Conservation (phyloP, 2,797 vertebrate genomes). For the Graptemys geographica region DNA sequence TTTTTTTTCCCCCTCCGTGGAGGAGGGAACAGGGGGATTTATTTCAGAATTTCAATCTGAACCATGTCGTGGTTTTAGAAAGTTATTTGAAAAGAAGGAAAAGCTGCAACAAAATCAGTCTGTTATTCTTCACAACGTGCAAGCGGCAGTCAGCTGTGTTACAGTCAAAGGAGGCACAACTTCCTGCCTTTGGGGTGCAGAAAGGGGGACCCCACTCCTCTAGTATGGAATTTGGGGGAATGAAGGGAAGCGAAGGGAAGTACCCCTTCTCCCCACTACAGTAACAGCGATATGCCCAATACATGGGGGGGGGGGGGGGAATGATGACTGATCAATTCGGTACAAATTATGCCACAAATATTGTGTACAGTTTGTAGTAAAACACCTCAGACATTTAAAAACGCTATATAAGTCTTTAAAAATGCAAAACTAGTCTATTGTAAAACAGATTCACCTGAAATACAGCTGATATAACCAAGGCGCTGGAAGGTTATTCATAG, state of each 20-base stretch:
- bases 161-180: not conserved
- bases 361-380: constrained; percentile 83
- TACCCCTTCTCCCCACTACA: constrained; percentile 13
- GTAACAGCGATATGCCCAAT: not conserved
- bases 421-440: constrained; percentile 84
- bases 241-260: not conserved
- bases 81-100: constrained; percentile 9
- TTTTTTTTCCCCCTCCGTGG: not conserved
- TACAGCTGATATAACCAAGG: constrained; percentile 92
- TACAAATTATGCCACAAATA: constrained; percentile 83
- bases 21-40: not conserved
- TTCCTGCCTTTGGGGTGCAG: constrained; percentile 23
- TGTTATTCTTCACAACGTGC: not conserved
- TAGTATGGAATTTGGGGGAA: not conserved
- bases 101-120: constrained; percentile 28
- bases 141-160: not conserved
- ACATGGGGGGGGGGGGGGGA: not conserved
- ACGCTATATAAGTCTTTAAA: constrained; percentile 80
- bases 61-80: not conserved
- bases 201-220: constrained; percentile 5
- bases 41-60: not conserved
- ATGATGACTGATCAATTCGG: constrained; percentile 67
- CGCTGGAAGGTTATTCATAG: constrained; percentile 95
- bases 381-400: constrained; percentile 82
- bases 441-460: constrained; percentile 89